Conservation (phyloP, 2,888 invertebrate genomes). For the Leptopilina myrica region DNA sequence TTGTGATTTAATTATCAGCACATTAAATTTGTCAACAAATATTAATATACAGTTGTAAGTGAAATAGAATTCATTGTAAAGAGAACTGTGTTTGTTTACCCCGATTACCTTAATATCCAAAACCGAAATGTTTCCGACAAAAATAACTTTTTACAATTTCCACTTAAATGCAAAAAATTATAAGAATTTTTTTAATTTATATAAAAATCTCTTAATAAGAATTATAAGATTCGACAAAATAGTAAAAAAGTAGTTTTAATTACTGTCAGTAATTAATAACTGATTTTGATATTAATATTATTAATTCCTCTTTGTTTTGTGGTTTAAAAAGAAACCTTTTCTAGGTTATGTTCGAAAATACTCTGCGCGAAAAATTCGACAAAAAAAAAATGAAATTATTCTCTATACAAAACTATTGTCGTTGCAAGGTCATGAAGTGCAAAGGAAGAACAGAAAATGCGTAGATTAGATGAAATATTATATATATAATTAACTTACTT, state of each 20-base stretch:
- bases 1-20: not conserved
- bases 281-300: too few species aligned
- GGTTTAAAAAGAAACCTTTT: not conserved
- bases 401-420: not conserved
- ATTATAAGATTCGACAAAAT: too few species aligned
- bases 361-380: too few species aligned
- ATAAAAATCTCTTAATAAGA: not conserved
- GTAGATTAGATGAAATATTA: not conserved
- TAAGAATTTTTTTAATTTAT: too few species aligned
- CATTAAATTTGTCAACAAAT: constrained; percentile 4
- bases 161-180: too few species aligned
- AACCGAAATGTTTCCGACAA: not conserved
- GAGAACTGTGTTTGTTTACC: not conserved
- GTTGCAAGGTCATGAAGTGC: not conserved
- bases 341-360: too few species aligned
- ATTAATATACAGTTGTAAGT: not conserved
- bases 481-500: constrained; percentile 76
- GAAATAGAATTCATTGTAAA: constrained; percentile 2
- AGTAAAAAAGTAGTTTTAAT: too few species aligned
- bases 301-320: too few species aligned
- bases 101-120: not conserved
- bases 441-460: not conserved
- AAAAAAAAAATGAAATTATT: too few species aligned
- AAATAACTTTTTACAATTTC: too few species aligned
- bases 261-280: too few species aligned